Evolutionary conservation across 2,888 invertebrate species (phyloP).

Genomic region (Hybos culiciformis): DNA sequence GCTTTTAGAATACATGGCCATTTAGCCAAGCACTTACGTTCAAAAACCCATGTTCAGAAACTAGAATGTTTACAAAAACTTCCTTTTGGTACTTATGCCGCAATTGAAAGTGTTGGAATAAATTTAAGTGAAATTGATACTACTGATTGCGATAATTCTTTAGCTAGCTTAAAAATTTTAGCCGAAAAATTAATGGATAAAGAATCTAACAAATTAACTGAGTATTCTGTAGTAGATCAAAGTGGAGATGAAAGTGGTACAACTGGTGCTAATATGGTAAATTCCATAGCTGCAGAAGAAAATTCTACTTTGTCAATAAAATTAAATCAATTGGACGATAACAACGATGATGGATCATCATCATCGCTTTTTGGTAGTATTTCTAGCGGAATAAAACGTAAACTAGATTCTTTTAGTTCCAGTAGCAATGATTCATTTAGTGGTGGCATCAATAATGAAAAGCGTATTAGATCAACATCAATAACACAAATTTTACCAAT

Average conservation of each 20-base stretch:
- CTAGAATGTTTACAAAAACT: constrained; percentile 84
- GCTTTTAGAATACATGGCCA: constrained; percentile 96
- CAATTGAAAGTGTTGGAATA: constrained; percentile 80
- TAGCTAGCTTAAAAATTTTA: constrained; percentile 71
- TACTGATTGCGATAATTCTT: constrained; percentile 87
- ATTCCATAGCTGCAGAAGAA: not conserved
- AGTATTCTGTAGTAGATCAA: constrained; percentile 21
- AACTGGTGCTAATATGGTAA: constrained; percentile 1
- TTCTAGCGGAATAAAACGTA: constrained; percentile 11
- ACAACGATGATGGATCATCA: not conserved
- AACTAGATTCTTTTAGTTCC: constrained; percentile 12
- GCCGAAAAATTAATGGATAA: constrained; percentile 70
- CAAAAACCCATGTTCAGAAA: constrained; percentile 91
- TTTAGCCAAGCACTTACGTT: constrained; percentile 89
- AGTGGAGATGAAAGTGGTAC: constrained; percentile 14
- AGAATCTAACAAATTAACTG: constrained; percentile 61
- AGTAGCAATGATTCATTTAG: constrained; percentile 13
- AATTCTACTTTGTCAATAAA: not conserved
- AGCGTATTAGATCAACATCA: too few relatives aligned
- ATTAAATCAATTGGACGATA: not conserved
- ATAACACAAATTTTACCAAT: constrained; percentile 19
- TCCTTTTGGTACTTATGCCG: constrained; percentile 87
- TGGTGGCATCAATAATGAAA: too few relatives aligned
- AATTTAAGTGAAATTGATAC: constrained; percentile 92
- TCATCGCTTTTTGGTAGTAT: not conserved